Percentiles rank a stretch among this genome's conserved stretches.
Conservation (phyloP, 2,888 invertebrate genomes). For the Parochlus steinenii region DNA sequence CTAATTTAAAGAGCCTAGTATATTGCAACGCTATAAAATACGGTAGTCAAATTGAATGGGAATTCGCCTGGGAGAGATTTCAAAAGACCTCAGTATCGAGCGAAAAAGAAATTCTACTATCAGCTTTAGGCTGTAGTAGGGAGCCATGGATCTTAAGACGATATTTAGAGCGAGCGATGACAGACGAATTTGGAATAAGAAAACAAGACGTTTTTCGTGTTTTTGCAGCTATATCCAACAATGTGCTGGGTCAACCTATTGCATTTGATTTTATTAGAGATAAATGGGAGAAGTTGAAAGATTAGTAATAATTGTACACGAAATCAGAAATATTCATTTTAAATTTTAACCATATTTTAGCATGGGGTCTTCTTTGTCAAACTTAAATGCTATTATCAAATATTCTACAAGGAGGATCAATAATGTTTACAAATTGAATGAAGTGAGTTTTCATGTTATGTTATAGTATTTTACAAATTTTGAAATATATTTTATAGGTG, state of each 20-base stretch:
- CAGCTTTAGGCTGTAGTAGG: conserved; percentile 64
- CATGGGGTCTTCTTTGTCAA: conserved; percentile 53
- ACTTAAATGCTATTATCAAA: conserved; percentile 51
- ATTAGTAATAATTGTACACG: no score
- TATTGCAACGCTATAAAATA: conserved; percentile 75
- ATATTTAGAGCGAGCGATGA: conserved; percentile 56
- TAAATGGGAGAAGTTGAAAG: conserved; percentile 53
- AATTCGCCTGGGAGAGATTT: conserved; percentile 72
- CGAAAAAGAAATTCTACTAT: conserved; percentile 61
- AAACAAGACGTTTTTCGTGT: conserved; percentile 69
- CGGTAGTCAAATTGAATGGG: conserved; percentile 76
- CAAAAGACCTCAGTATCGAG: conserved; percentile 57
- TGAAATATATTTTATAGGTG: no score
- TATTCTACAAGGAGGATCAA: conserved; percentile 57
- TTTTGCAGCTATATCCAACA: conserved; percentile 57
- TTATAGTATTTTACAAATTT: no score
- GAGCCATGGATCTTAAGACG: conserved; percentile 59
- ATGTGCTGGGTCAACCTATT: conserved; percentile 64
- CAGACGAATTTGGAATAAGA: conserved; percentile 57
- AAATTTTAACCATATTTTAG: conserved; percentile 30
- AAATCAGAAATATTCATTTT: conserved; percentile 1
- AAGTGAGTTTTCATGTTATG: no score
- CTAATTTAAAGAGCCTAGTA: conserved; percentile 64
- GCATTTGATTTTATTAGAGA: conserved; percentile 62
- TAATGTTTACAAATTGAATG: conserved; percentile 54